phyloP scores from a whole-genome alignment of 2,113 vertebrate species.

The Polypterus senegalus region DNA sequence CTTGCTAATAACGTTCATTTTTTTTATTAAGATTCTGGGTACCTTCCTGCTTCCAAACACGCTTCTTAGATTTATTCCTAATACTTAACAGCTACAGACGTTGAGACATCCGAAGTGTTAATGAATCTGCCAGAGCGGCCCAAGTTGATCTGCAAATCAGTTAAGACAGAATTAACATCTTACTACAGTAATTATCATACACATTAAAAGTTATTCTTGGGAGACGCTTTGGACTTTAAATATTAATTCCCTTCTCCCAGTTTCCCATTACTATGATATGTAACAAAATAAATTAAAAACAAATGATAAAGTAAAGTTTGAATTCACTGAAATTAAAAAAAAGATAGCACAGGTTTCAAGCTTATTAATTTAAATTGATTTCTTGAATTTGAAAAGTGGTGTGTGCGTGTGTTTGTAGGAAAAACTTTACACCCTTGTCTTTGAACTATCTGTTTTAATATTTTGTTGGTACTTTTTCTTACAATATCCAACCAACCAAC shows the following conservation, averaged over 20 bases:
- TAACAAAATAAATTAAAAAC: conserved; percentile 22
- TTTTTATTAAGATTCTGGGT: too few relatives aligned
- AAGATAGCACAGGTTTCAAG: conserved; percentile 12
- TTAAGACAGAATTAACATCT: conserved; percentile 24
- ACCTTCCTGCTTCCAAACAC: too few relatives aligned
- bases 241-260: conserved; percentile 20
- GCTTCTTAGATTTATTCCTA: too few relatives aligned
- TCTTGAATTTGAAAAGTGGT: too few relatives aligned
- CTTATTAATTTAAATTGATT: conserved; percentile 15
- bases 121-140: conserved; percentile 11
- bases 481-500: too few relatives aligned
- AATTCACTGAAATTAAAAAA: conserved; percentile 12
- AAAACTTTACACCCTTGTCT: too few relatives aligned
- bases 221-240: conserved; percentile 15
- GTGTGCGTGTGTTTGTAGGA: too few relatives aligned
- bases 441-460: too few relatives aligned
- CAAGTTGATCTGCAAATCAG: conserved; percentile 19
- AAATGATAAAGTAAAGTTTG: conserved; percentile 30
- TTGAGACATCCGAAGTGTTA: conserved; percentile 4
- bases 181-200: conserved; percentile 24
- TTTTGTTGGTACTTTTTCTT: too few relatives aligned
- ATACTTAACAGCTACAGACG: not conserved
- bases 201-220: conserved; percentile 21
- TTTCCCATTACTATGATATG: conserved; percentile 13
- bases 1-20: too few relatives aligned